phyloP scores from a whole-genome alignment of 2,888 invertebrate genomes.

The Drosophila borborema region DNA sequence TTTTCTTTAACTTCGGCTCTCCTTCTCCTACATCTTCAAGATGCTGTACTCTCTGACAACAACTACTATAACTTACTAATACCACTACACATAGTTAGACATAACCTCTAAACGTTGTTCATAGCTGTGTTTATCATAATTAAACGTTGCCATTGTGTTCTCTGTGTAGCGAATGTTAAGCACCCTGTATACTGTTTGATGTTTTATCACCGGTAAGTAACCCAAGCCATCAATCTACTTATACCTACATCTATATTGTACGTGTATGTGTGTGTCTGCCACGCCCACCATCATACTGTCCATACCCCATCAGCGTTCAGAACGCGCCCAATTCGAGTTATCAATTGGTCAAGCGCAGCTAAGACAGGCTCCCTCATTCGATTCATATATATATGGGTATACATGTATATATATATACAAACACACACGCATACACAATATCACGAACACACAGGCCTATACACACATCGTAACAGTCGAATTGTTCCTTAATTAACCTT shows the following conservation, averaged over 20 bases:
- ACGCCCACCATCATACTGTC: constrained; percentile 3
- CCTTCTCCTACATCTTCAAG: constrained; percentile 18
- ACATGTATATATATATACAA: constrained; percentile 2
- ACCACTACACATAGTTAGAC: constrained; percentile 41
- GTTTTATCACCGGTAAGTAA: constrained; percentile 84
- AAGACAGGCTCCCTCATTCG: not conserved
- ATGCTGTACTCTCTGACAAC: constrained; percentile 44
- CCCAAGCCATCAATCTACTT: constrained; percentile 50
- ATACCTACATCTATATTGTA: constrained; percentile 39
- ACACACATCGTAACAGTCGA: not conserved
- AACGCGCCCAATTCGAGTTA: constrained; percentile 64
- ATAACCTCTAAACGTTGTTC: constrained; percentile 71
- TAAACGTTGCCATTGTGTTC: constrained; percentile 84
- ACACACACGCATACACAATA: constrained; percentile 4
- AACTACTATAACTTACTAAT: constrained; percentile 38
- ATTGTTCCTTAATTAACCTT: constrained; percentile 12
- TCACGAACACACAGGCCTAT: not conserved
- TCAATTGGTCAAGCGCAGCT: constrained; percentile 50
- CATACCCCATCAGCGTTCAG: constrained; percentile 32
- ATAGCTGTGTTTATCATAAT: constrained; percentile 76
- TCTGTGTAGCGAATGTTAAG: constrained; percentile 84
- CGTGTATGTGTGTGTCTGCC: constrained; percentile 22
- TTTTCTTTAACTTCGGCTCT: constrained; percentile 29
- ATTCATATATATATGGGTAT: not conserved
- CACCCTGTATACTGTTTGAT: constrained; percentile 84